phyloP scores from a whole-genome alignment of 2,113 vertebrate genomes.

The Anarhynchus alexandrinus region DNA sequence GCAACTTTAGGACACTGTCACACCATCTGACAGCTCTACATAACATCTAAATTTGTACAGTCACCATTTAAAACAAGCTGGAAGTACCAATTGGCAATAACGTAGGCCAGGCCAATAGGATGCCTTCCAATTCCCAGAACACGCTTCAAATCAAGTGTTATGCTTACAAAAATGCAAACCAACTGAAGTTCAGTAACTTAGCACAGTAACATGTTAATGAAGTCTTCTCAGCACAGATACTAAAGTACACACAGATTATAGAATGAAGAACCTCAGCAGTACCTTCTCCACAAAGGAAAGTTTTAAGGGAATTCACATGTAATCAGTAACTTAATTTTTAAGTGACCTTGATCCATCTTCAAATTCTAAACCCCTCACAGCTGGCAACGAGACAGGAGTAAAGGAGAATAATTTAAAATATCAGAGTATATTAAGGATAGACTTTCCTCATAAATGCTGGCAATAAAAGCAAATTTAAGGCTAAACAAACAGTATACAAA shows the following conservation, averaged over 20 bases:
- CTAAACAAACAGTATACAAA: background rate
- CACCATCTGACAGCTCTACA: background rate
- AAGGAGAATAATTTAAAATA: background rate
- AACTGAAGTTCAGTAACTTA: conserved; percentile 23
- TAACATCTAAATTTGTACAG: background rate
- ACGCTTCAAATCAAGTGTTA: conserved; percentile 41
- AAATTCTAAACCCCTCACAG: conserved; percentile 10
- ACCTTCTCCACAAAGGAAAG: background rate
- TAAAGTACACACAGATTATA: background rate
- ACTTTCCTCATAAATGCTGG: background rate
- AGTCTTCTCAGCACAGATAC: background rate
- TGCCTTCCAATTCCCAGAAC: background rate
- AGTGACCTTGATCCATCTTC: background rate
- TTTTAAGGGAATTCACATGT: background rate
- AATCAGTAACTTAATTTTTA: background rate
- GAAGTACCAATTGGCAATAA: background rate
- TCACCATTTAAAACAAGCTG: background rate
- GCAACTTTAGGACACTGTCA: background rate
- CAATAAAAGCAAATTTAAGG: background rate
- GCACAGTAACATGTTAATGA: background rate
- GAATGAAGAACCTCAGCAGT: background rate
- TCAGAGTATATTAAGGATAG: background rate
- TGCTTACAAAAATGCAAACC: conserved; percentile 36
- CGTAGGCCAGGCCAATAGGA: background rate
- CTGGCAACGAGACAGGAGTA: background rate